Percentiles rank a stretch among this genome's conserved stretches.
Evolutionary conservation across 2,797 vertebrate species (phyloP).

Genomic region (Presbytis comata): DNA sequence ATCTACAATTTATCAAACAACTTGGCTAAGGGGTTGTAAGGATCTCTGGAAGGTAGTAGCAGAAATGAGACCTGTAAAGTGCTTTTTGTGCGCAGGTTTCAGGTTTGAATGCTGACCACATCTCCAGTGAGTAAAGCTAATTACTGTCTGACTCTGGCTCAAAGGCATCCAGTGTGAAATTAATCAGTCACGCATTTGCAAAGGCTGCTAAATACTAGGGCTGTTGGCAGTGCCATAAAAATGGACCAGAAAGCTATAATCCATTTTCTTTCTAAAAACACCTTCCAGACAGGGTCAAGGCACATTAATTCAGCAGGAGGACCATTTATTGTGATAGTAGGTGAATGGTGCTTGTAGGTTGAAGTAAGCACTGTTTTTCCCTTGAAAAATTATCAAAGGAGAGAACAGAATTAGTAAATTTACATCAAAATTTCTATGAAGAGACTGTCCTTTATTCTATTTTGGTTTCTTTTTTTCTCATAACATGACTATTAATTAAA

Average conservation of each 20-base stretch:
- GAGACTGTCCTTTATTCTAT: not conserved
- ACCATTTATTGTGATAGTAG: not conserved
- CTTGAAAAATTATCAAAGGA: constrained; percentile 29
- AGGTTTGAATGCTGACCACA: not conserved
- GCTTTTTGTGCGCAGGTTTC: constrained; percentile 14
- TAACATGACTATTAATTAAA: not conserved
- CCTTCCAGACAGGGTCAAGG: constrained; percentile 21
- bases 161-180: constrained; percentile 48
- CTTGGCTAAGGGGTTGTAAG: not conserved
- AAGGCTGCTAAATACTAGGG: constrained; percentile 45
- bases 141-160: constrained; percentile 42
- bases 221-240: constrained; percentile 59
- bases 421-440: not conserved
- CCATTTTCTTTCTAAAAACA: constrained; percentile 39
- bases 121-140: constrained; percentile 59
- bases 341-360: not conserved
- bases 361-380: not conserved
- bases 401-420: constrained; percentile 18
- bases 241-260: not conserved
- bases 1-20: not conserved
- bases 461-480: constrained; percentile 56
- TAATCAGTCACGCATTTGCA: constrained; percentile 33
- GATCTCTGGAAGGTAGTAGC: not conserved
- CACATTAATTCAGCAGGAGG: constrained; percentile 11
- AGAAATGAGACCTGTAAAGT: not conserved